Conservation (phyloP, 2,113 vertebrate species). For the Cavia aperea region DNA sequence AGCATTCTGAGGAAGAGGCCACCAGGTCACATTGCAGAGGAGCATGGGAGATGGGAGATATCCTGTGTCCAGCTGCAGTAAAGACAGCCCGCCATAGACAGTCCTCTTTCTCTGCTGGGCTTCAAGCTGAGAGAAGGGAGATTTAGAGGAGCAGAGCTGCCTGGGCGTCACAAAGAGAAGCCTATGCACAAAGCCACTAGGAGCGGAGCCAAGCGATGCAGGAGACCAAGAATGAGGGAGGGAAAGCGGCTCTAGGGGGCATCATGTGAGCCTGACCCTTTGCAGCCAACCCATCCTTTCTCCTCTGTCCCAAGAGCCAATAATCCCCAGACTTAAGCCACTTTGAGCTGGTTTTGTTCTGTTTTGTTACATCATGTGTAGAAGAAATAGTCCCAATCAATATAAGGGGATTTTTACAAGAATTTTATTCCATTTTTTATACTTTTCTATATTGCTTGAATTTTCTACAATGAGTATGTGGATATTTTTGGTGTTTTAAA, state of each 20-base stretch:
- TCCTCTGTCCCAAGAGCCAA: not conserved
- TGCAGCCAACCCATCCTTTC: not conserved
- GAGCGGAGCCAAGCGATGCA: not conserved
- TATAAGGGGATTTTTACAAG: slow-evolving; percentile 38
- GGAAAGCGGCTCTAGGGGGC: not conserved
- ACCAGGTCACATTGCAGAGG: not conserved
- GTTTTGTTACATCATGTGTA: not conserved
- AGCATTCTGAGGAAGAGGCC: not conserved
- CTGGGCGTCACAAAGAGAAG: not conserved
- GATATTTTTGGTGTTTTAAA: not conserved
- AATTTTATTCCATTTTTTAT: slow-evolving; percentile 9
- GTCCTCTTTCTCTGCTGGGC: not conserved
- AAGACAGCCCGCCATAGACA: not conserved
- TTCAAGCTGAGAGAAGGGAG: not conserved
- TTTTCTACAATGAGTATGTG: not conserved
- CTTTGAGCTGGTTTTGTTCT: not conserved
- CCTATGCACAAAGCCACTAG: not conserved
- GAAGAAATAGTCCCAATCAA: slow-evolving; percentile 39
- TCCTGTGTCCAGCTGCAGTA: not conserved
- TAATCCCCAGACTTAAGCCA: not conserved
- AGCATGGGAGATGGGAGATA: not conserved
- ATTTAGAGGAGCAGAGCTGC: not conserved
- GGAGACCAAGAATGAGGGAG: too few species aligned
- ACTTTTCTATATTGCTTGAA: not conserved
- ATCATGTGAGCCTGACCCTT: not conserved